Evolutionary conservation across 2,888 invertebrate species (phyloP).

Genomic region (Tyria jacobaeae): DNA sequence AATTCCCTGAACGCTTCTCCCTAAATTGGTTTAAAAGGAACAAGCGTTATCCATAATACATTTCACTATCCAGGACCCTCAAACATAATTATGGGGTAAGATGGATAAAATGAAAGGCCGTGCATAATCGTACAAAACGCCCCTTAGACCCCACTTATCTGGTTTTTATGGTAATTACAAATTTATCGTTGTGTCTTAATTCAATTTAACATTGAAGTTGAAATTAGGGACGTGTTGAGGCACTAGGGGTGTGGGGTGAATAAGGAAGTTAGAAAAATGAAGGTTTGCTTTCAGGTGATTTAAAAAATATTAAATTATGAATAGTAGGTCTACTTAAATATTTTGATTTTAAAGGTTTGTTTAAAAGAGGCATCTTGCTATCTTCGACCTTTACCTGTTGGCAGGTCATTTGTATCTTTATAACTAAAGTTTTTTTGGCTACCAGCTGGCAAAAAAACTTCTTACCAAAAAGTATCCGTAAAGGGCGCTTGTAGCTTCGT

Average conservation of each 20-base stretch:
- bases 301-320: background rate
- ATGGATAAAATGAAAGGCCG: conserved; percentile 67
- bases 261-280: conserved; percentile 4
- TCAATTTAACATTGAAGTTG: conserved; percentile 66
- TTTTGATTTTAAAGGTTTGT: no score
- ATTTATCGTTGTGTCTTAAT: conserved; percentile 78
- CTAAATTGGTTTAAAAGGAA: conserved; percentile 39
- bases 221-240: conserved; percentile 39
- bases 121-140: conserved; percentile 52
- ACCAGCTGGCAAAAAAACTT: no score
- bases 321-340: no score
- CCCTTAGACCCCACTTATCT: conserved; percentile 49
- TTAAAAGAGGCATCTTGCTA: no score
- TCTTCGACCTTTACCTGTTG: no score
- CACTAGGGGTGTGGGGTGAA: conserved; percentile 6
- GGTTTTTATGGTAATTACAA: conserved; percentile 82
- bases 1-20: conserved; percentile 21
- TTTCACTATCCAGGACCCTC: conserved; percentile 47
- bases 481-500: no score
- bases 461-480: no score
- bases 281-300: background rate
- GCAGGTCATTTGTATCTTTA: no score
- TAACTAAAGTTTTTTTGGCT: no score
- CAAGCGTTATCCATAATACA: conserved; percentile 46
- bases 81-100: conserved; percentile 69